Percentiles rank a stretch among this genome's conserved stretches.
Evolutionary conservation across 2,113 vertebrate genomes (phyloP).

Genomic region (Tursiops truncatus): DNA sequence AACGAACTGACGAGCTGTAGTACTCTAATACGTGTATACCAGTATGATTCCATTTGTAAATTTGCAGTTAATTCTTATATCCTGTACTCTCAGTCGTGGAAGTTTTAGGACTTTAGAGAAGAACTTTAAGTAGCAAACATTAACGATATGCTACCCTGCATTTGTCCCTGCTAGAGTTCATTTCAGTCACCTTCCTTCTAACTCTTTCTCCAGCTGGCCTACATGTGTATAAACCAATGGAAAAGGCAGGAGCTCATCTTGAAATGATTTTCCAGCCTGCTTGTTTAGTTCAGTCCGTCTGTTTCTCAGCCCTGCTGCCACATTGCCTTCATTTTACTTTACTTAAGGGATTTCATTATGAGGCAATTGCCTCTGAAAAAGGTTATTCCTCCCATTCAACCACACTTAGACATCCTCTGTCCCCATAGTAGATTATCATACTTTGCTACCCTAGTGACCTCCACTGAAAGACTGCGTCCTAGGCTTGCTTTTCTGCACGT

Average conservation of each 20-base stretch:
- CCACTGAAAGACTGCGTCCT: background rate
- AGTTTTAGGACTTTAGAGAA: slow-evolving; percentile 3
- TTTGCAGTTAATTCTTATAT: background rate
- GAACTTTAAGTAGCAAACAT: background rate
- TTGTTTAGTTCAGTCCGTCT: background rate
- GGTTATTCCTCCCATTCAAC: background rate
- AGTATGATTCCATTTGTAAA: background rate
- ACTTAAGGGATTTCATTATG: slow-evolving; percentile 10
- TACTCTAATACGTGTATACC: background rate
- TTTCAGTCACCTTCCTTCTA: background rate
- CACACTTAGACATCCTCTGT: background rate
- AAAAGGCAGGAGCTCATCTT: background rate
- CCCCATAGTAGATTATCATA: background rate
- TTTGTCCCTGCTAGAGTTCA: background rate
- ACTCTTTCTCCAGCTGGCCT: background rate
- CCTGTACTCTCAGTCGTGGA: background rate
- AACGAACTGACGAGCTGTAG: background rate
- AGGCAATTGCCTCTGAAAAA: slow-evolving; percentile 6
- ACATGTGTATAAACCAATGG: background rate
- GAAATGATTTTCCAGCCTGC: background rate
- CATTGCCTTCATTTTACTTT: background rate
- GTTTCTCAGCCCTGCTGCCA: background rate
- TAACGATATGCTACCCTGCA: background rate
- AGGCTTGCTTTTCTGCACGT: background rate
- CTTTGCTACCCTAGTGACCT: background rate